Conservation (phyloP, 2,888 invertebrate genomes). For the Ectemnius lituratus region DNA sequence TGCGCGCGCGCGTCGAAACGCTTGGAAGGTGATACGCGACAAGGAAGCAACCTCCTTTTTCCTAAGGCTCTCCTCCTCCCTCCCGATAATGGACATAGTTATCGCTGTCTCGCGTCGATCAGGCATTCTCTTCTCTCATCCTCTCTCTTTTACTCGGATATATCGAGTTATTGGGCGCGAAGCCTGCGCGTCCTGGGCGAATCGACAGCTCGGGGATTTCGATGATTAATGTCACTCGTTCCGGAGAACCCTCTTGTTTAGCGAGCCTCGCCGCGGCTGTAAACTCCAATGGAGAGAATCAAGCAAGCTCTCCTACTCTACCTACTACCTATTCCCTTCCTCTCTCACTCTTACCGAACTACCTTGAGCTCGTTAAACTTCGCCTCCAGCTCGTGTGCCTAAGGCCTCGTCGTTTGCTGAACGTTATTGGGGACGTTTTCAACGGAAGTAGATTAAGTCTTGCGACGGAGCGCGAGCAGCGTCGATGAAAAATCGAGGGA, state of each 20-base stretch:
- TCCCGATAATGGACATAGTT: slow-evolving; percentile 57
- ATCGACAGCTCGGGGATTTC: slow-evolving; percentile 43
- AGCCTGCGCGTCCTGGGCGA: slow-evolving; percentile 52
- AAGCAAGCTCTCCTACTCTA: background rate
- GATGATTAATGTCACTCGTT: slow-evolving; percentile 44
- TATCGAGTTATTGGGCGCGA: slow-evolving; percentile 54
- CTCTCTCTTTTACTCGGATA: slow-evolving; percentile 46
- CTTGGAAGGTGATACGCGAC: slow-evolving; percentile 32
- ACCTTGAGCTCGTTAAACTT: slow-evolving; percentile 41
- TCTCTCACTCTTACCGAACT: slow-evolving; percentile 7
- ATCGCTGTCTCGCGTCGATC: slow-evolving; percentile 64
- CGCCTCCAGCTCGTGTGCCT: slow-evolving; percentile 17
- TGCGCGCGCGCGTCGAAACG: background rate
- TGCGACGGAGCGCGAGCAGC: background rate
- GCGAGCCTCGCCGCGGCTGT: slow-evolving; percentile 10
- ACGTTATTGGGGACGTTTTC: background rate
- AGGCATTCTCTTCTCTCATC: slow-evolving; percentile 40
- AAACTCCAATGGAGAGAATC: slow-evolving; percentile 8
- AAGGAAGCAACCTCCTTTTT: slow-evolving; percentile 28
- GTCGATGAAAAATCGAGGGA: background rate
- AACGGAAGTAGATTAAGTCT: background rate
- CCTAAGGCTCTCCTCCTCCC: slow-evolving; percentile 19
- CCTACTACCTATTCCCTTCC: too few species aligned
- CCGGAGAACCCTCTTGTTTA: slow-evolving; percentile 30
- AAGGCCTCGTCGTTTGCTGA: background rate